Conservation (phyloP, 2,113 vertebrate species). For the Elephantulus edwardii region DNA sequence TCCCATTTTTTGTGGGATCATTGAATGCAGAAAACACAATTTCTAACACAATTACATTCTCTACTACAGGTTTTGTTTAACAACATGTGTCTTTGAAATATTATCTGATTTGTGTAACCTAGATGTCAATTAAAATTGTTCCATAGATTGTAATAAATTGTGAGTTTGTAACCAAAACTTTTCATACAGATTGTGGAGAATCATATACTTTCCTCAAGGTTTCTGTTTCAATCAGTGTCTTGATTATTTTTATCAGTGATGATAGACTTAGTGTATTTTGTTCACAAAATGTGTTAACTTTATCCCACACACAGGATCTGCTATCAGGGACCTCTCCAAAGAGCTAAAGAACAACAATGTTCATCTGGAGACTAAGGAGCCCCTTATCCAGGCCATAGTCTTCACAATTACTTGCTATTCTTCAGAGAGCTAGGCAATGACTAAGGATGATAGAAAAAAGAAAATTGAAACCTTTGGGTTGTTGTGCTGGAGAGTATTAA, state of each 20-base stretch:
- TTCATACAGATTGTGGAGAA: neutral
- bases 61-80: neutral
- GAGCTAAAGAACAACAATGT: no score
- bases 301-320: no score
- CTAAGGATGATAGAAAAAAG: no score
- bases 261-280: neutral
- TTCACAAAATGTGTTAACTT: neutral
- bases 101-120: conserved; percentile 28
- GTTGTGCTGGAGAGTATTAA: no score
- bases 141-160: neutral
- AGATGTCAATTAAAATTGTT: neutral
- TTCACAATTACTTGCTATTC: no score
- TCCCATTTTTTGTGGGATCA: neutral
- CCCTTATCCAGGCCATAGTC: no score
- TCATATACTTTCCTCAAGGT: neutral
- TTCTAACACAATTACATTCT: neutral
- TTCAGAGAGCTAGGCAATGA: no score
- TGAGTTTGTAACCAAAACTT: conserved; percentile 32
- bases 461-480: no score
- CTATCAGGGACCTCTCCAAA: no score
- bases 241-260: neutral
- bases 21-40: no score
- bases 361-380: no score
- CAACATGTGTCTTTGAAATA: neutral
- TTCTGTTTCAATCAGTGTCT: neutral